These are phyloP conservation scores for Archocentrus centrarchus DNA, from an alignment of 2,113 vertebrate genomes.

Conservation along the genomic window DNA sequence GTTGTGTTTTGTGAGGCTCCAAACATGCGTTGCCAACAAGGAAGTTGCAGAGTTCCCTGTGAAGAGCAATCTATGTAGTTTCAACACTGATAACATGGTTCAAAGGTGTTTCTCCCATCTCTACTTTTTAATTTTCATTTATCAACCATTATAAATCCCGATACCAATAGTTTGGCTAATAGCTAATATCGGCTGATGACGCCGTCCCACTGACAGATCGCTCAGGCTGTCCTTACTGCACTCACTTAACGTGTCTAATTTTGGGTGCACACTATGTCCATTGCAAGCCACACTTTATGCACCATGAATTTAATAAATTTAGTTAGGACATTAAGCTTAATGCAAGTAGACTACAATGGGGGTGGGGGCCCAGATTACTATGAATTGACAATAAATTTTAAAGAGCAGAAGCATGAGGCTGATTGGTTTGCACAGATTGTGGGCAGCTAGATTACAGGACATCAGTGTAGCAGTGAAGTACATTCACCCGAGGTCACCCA, in stretches of 20 bases:
- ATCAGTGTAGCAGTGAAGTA: too few relatives aligned
- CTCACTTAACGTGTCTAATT: neutral
- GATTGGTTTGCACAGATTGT: too few relatives aligned
- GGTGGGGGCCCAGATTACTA: neutral
- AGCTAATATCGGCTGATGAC: neutral
- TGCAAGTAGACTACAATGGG: neutral
- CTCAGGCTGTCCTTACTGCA: neutral
- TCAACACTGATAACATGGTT: too few relatives aligned
- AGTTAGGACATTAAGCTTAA: neutral
- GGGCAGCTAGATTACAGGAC: too few relatives aligned
- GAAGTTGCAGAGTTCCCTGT: too few relatives aligned
- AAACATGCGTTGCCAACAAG: too few relatives aligned
- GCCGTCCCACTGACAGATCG: neutral
- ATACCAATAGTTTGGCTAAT: neutral
- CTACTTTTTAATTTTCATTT: neutral
- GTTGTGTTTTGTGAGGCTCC: too few relatives aligned
- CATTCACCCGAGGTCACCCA: too few relatives aligned
- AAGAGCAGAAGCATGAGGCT: too few relatives aligned
- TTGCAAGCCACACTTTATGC: neutral
- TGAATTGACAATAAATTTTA: too few relatives aligned
- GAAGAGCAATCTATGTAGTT: too few relatives aligned
- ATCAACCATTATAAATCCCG: neutral
- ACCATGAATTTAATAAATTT: neutral
- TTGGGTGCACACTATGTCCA: neutral
- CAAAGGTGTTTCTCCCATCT: too few relatives aligned